phyloP scores from a whole-genome alignment of 2,113 vertebrate genomes.

The Sus scrofa region T2T-Sscrofa CM000819.6:117257001-117257500 shows the following conservation, averaged over 20 bases:
- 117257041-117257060: conserved; percentile 47
- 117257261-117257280: conserved; percentile 74
- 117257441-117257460: conserved; percentile 17
- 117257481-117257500: conserved; percentile 52
- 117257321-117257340: conserved; percentile 70
- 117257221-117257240: conserved; percentile 45
- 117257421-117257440: conserved; percentile 35
- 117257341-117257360: conserved; percentile 63
- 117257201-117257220: conserved; percentile 82
- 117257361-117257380: not conserved
- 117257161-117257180: conserved; percentile 78
- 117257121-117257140: conserved; percentile 64
- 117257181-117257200: conserved; percentile 84
- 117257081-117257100: conserved; percentile 27
- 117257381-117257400: conserved; percentile 41
- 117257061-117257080: conserved; percentile 34
- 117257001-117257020: not conserved
- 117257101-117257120: conserved; percentile 20
- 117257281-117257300: conserved; percentile 79
- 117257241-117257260: conserved; percentile 82
- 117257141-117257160: conserved; percentile 64
- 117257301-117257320: conserved; percentile 71
- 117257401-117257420: not conserved
- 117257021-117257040: not conserved
- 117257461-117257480: conserved; percentile 48